Conservation (phyloP, 2,797 vertebrate genomes). For the Diceros bicornis region DNA sequence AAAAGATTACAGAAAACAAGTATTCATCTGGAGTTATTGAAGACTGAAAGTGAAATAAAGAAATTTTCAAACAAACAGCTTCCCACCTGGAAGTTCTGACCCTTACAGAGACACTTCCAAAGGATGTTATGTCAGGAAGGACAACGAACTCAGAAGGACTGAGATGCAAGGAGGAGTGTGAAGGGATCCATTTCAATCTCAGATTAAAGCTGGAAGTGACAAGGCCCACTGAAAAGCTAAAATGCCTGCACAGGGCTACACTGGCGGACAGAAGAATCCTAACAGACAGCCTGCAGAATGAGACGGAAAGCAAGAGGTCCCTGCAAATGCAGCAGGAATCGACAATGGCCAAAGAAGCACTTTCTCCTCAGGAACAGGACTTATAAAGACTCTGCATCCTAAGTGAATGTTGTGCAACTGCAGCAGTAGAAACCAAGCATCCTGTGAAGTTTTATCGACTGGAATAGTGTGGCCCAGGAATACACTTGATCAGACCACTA, state of each 20-base stretch:
- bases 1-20: not conserved
- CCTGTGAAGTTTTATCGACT: not conserved
- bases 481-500: no score
- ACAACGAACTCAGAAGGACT: not conserved
- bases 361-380: not conserved
- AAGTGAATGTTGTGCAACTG: not conserved
- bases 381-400: not conserved
- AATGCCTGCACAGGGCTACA: rapidly evolving
- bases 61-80: not conserved
- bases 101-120: not conserved
- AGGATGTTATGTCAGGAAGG: not conserved
- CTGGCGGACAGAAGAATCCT: not conserved
- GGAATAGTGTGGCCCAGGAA: no score
- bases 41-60: not conserved
- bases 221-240: not conserved
- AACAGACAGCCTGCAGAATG: not conserved
- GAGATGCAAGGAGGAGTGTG: not conserved
- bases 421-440: rapidly evolving
- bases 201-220: not conserved
- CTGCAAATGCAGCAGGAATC: rapidly evolving
- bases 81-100: not conserved
- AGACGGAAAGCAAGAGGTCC: not conserved
- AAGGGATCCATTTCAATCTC: not conserved
- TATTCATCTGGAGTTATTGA: not conserved
- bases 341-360: rapidly evolving